phyloP scores from a whole-genome alignment of 1,140 invertebrate genomes.

The Drosophila repleta region DNA sequence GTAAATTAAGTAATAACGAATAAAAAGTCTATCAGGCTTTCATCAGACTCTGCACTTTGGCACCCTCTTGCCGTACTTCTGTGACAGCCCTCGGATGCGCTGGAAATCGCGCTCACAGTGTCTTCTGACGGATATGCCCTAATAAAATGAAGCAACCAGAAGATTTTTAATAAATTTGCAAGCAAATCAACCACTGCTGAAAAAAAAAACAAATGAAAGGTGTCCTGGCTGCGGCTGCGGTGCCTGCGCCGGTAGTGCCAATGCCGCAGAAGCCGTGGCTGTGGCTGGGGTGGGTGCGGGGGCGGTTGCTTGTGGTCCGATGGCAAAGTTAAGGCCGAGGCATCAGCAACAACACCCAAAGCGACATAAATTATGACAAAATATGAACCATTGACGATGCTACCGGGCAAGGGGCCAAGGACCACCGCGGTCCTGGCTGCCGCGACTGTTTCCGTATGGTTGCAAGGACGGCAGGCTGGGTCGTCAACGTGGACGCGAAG shows the following conservation, averaged over 20 bases:
- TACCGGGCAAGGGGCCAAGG: slow-evolving; percentile 25
- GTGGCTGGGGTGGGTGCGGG: neutral
- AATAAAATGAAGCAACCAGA: slow-evolving; percentile 77
- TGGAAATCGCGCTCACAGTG: slow-evolving; percentile 8
- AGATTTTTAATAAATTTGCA: slow-evolving; percentile 82
- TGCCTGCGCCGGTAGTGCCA: slow-evolving; percentile 6
- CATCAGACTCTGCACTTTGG: too few relatives aligned
- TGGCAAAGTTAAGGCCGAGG: slow-evolving; percentile 35
- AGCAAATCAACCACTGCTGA: slow-evolving; percentile 72
- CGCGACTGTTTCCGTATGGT: slow-evolving; percentile 11
- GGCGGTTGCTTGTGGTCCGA: slow-evolving; percentile 4
- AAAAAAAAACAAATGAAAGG: slow-evolving; percentile 37
- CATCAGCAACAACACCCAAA: slow-evolving; percentile 75
- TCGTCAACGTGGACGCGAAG: neutral
- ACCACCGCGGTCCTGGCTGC: slow-evolving; percentile 48
- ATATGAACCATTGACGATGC: slow-evolving; percentile 60
- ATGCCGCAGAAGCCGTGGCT: slow-evolving; percentile 7
- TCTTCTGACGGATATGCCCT: slow-evolving; percentile 66
- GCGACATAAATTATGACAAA: slow-evolving; percentile 82
- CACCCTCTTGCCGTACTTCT: neutral
- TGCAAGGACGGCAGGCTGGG: neutral
- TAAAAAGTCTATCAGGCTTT: neutral
- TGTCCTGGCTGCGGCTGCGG: slow-evolving; percentile 46
- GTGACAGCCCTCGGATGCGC: slow-evolving; percentile 13
- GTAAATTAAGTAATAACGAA: too few relatives aligned